Evolutionary conservation across 2,888 invertebrate species (phyloP).

Genomic region (Melanostoma mellinum): DNA sequence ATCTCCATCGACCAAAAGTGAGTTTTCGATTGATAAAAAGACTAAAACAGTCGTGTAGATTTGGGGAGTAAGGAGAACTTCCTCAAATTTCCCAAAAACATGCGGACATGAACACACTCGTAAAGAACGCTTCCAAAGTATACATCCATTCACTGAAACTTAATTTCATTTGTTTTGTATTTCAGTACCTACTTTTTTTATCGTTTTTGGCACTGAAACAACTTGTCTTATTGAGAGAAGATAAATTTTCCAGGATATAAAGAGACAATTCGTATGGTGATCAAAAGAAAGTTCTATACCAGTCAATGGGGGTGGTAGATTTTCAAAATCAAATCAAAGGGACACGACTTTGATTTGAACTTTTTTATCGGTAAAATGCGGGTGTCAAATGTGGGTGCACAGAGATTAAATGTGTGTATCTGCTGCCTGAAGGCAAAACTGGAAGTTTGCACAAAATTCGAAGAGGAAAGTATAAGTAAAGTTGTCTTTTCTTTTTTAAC

Average conservation of each 20-base stretch:
- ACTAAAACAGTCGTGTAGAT: slow-evolving; percentile 35
- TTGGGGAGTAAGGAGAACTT: slow-evolving; percentile 44
- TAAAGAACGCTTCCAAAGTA: slow-evolving; percentile 45
- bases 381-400: slow-evolving; percentile 64
- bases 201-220: background rate
- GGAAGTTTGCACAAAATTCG: too few relatives aligned
- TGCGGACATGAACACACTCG: slow-evolving; percentile 18
- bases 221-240: slow-evolving; percentile 32
- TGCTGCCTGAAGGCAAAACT: too few relatives aligned
- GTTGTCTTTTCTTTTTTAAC: too few relatives aligned
- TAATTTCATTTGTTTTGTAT: slow-evolving; percentile 70
- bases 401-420: slow-evolving; percentile 15
- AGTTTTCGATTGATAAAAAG: slow-evolving; percentile 63
- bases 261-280: slow-evolving; percentile 60
- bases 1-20: slow-evolving; percentile 51
- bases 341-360: slow-evolving; percentile 61
- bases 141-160: slow-evolving; percentile 41
- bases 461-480: too few relatives aligned
- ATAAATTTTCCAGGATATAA: slow-evolving; percentile 49
- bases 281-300: slow-evolving; percentile 65
- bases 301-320: slow-evolving; percentile 56
- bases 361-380: slow-evolving; percentile 52
- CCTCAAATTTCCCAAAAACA: slow-evolving; percentile 54
- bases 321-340: slow-evolving; percentile 64
- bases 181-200: slow-evolving; percentile 33